A percentile compares a stretch with the other conserved stretches of the same genome.
Conservation (phyloP, 2,113 vertebrate genomes). For the Alethe diademata region DNA sequence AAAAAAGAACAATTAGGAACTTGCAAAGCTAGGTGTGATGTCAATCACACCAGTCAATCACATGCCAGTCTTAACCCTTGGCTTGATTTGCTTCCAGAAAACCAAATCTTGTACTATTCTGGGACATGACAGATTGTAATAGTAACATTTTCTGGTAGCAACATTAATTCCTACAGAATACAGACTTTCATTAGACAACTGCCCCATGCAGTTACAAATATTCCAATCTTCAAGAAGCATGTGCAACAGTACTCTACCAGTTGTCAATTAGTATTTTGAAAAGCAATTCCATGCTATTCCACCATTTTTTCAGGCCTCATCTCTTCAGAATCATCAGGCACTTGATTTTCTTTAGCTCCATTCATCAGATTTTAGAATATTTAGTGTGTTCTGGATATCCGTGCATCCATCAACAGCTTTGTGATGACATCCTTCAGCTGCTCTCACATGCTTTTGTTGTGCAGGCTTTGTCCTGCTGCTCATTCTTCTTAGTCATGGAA, state of each 20-base stretch:
- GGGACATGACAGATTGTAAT: neutral
- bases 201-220: neutral
- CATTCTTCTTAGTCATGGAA: neutral
- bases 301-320: neutral
- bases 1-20: neutral
- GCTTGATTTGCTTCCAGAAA: neutral
- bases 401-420: neutral
- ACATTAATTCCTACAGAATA: neutral
- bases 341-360: neutral
- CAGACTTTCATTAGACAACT: neutral
- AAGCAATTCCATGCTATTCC: neutral
- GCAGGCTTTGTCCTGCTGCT: neutral
- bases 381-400: neutral
- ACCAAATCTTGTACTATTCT: neutral
- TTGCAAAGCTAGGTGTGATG: neutral
- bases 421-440: neutral
- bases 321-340: neutral
- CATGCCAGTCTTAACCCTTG: neutral
- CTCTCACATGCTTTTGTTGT: neutral
- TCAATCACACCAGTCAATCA: neutral
- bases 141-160: neutral
- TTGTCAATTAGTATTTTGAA: neutral
- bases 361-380: neutral
- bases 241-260: neutral
- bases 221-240: neutral